phyloP scores from a whole-genome alignment of 2,113 vertebrate species.

The Cinclus cinclus region DNA sequence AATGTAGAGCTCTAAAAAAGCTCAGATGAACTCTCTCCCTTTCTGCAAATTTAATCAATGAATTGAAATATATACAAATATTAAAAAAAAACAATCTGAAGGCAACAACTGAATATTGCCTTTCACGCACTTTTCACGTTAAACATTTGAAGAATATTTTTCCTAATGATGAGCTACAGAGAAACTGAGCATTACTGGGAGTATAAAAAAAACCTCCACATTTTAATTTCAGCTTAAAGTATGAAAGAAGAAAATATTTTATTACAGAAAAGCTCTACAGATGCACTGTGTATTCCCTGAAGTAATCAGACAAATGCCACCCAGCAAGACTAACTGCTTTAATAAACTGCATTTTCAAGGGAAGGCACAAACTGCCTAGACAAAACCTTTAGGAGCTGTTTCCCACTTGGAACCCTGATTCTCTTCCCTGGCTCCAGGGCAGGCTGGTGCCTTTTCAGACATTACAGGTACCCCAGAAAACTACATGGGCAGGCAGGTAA shows the following conservation, averaged over 20 bases:
- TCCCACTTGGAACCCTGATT: neutral
- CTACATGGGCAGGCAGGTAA: neutral
- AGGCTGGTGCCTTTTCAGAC: neutral
- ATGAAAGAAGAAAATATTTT: neutral
- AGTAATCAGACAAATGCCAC: neutral
- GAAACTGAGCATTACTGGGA: neutral
- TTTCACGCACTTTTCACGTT: neutral
- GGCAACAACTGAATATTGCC: neutral
- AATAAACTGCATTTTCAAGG: neutral
- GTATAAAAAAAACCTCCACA: neutral
- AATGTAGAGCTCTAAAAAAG: neutral
- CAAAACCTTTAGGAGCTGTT: neutral
- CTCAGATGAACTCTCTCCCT: neutral
- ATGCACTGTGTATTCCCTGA: neutral
- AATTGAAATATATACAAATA: neutral
- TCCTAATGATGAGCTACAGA: neutral
- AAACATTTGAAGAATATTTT: neutral
- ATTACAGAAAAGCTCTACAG: neutral
- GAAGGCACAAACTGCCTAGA: neutral
- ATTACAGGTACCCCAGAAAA: neutral
- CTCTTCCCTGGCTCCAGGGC: neutral
- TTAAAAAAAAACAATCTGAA: neutral
- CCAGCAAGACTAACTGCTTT: neutral
- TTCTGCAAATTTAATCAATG: neutral
- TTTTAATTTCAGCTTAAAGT: neutral